A percentile compares a stretch with the other conserved stretches of the same genome.
Evolutionary conservation across 37 sponge, comb jelly and placozoan genomes (phyloP).

Genomic region (Aplysina aerophoba): DNA sequence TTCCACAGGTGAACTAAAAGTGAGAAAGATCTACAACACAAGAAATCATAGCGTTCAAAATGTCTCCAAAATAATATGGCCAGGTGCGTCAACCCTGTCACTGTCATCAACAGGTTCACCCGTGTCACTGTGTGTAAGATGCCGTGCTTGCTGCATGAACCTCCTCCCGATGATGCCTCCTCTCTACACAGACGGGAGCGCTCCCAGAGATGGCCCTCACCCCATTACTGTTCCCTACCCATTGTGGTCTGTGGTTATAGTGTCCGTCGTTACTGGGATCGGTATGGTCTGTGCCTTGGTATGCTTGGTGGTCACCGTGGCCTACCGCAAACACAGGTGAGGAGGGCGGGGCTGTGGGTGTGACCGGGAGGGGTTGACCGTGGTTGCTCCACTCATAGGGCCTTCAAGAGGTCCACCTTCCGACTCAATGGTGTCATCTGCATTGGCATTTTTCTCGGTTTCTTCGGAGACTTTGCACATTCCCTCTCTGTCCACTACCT

Average conservation of each 20-base stretch:
- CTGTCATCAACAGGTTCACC: too few relatives aligned
- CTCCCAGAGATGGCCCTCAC: neutral
- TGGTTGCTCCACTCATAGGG: neutral
- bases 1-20: too few relatives aligned
- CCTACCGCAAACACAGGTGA: slow-evolving; percentile 20
- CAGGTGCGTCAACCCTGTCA: too few relatives aligned
- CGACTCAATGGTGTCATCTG: slow-evolving; percentile 10
- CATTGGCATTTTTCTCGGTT: neutral
- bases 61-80: too few relatives aligned
- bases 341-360: neutral
- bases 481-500: too few relatives aligned
- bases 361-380: neutral
- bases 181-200: neutral
- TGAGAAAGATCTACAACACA: too few relatives aligned
- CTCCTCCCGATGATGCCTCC: neutral
- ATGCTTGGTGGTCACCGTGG: neutral
- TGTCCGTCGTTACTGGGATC: neutral
- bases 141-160: too few relatives aligned
- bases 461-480: neutral
- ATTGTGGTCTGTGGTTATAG: neutral
- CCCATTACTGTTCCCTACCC: neutral
- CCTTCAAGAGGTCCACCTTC: slow-evolving; percentile 14
- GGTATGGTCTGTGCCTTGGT: neutral
- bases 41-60: too few relatives aligned
- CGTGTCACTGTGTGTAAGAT: too few relatives aligned